phyloP scores from a whole-genome alignment of 2,797 vertebrate genomes.

The Aplochiton taeniatus region DNA sequence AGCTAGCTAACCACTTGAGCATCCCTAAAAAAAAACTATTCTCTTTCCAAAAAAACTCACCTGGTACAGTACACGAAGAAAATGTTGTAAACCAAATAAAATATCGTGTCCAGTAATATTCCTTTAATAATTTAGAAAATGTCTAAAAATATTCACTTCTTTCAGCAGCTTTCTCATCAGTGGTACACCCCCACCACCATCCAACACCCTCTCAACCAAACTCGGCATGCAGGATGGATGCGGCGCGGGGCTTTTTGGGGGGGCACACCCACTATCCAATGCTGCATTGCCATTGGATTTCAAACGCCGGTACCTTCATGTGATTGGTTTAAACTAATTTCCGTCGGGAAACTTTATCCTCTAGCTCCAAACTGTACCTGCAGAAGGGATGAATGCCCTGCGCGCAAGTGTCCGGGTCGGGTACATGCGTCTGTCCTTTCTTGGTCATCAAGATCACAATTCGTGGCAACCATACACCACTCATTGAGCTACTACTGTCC shows the following conservation, averaged over 20 bases:
- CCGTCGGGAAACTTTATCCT: conserved; percentile 46
- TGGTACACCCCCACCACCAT: conserved; percentile 73
- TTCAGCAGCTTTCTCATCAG: conserved; percentile 69
- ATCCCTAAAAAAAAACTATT: conserved; percentile 32
- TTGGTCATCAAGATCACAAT: too few species aligned
- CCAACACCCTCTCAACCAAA: conserved; percentile 77
- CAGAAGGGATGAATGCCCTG: conserved; percentile 31
- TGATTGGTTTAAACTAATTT: conserved; percentile 62
- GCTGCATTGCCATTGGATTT: conserved; percentile 57
- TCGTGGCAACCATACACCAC: neutral
- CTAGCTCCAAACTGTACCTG: conserved; percentile 44
- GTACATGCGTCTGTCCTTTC: too few species aligned
- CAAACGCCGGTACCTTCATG: conserved; percentile 6
- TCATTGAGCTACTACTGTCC: neutral
- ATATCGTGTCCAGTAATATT: conserved; percentile 32
- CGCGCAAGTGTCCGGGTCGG: neutral
- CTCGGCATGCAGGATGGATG: conserved; percentile 56
- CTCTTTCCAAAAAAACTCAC: conserved; percentile 55
- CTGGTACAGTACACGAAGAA: conserved; percentile 45
- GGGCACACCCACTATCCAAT: conserved; percentile 52
- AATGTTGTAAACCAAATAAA: conserved; percentile 20
- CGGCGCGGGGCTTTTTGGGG: conserved; percentile 37
- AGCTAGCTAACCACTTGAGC: conserved; percentile 57
- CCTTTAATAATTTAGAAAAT: conserved; percentile 17
- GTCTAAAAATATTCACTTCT: conserved; percentile 46